Percentiles rank a stretch among this genome's conserved stretches.
Evolutionary conservation across 2,797 vertebrate genomes (phyloP).

Genomic region (Myripristis murdjan): DNA sequence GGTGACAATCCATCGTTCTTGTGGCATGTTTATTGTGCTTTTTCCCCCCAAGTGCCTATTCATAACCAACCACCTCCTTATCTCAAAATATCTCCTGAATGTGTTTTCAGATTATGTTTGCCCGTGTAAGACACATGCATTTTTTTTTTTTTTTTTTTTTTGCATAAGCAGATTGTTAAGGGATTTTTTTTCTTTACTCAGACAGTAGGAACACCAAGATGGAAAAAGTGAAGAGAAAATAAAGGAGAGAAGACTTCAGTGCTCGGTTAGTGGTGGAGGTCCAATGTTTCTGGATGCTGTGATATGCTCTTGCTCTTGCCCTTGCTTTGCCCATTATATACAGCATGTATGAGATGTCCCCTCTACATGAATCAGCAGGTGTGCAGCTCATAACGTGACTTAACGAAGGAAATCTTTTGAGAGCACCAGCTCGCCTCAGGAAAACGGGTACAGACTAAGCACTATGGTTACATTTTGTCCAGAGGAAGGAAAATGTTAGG

Average conservation of each 20-base stretch:
- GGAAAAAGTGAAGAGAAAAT: background rate
- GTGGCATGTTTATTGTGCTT: slow-evolving; percentile 80
- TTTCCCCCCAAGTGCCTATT: slow-evolving; percentile 61
- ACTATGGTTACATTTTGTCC: slow-evolving; percentile 26
- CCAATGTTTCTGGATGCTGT: background rate
- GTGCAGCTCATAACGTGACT: slow-evolving; percentile 4
- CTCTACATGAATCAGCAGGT: slow-evolving; percentile 4
- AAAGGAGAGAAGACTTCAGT: background rate
- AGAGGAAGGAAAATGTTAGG: slow-evolving; percentile 30
- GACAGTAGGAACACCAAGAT: background rate
- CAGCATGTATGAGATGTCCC: background rate
- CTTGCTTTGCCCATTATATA: no score
- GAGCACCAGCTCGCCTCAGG: slow-evolving; percentile 11
- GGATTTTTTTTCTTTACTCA: background rate
- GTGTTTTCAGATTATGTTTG: slow-evolving; percentile 47
- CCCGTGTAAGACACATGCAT: slow-evolving; percentile 3
- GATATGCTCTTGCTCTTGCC: background rate
- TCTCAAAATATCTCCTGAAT: slow-evolving; percentile 51
- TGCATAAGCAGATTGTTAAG: background rate
- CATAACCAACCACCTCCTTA: slow-evolving; percentile 68
- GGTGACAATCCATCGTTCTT: slow-evolving; percentile 77
- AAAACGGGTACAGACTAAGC: slow-evolving; percentile 21
- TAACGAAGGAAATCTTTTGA: slow-evolving; percentile 2
- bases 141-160: background rate
- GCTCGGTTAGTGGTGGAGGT: background rate